Percentiles rank a stretch among this genome's conserved stretches.
Evolutionary conservation across 2,797 vertebrate species (phyloP).

Genomic region (Borostomias antarcticus): DNA sequence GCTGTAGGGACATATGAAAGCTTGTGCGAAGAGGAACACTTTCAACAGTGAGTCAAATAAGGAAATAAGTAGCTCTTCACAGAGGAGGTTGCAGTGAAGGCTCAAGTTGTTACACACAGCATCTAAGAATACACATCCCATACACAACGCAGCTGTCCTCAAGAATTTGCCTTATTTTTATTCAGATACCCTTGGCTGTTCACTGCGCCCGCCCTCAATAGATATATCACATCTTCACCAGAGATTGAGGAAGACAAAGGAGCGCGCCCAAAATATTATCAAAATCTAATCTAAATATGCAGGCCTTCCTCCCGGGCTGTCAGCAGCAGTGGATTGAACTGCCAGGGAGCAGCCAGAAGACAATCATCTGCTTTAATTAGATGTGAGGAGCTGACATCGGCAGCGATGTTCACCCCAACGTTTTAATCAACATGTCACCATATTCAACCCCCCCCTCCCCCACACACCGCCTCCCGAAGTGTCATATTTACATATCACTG

Average conservation of each 20-base stretch:
- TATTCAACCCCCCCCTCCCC: conserved; percentile 53
- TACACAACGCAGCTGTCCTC: background rate
- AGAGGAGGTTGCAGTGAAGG: no score
- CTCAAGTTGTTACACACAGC: no score
- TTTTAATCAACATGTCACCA: conserved; percentile 74
- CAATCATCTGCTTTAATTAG: conserved; percentile 77
- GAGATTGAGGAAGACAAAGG: conserved; percentile 48
- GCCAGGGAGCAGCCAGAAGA: conserved; percentile 64
- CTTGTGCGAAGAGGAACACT: background rate
- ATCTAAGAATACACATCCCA: no score
- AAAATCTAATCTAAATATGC: conserved; percentile 32
- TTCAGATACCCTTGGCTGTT: background rate
- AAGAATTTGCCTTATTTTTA: background rate
- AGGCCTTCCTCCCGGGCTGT: conserved; percentile 39
- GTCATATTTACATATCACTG: conserved; percentile 66
- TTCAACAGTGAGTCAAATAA: no score
- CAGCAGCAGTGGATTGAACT: conserved; percentile 62
- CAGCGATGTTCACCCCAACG: conserved; percentile 55
- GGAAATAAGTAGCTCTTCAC: no score
- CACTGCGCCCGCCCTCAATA: conserved; percentile 46
- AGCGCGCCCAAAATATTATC: conserved; percentile 19
- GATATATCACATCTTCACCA: conserved; percentile 55
- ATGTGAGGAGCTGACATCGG: conserved; percentile 57
- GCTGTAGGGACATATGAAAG: background rate
- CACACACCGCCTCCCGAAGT: conserved; percentile 42